Evolutionary conservation across 2,888 invertebrate species (phyloP), one percentile per base, ranked within the genome.

Genomic region (Yponomeuta sedellus): DNA sequence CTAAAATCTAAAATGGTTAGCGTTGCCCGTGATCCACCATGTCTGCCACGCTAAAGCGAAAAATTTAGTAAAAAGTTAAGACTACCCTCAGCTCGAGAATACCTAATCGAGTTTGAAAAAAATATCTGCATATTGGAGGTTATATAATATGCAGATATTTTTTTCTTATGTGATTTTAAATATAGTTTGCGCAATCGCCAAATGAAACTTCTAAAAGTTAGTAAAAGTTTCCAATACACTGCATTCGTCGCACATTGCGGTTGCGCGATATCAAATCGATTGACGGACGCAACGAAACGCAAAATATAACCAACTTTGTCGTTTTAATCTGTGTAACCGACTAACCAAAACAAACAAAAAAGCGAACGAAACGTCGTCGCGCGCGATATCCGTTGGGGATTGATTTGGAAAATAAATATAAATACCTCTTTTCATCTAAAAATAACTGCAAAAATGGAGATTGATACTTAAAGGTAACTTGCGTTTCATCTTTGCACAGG

Each of bases 1-100:
- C 10, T 70, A 71, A 34, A 71, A 71, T 44, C 11, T 44, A 44
- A 73, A 66, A 62, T 64, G 68, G 28, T 58, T 65, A 20, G 67
- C 67, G 68, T 68, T 73, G 73, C 74, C 70, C 73, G 72, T 73
- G 75, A 77, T 81, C 85, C 86, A 88, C 88, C 87, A 83, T 86
- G 71, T 79, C 81, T 76, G 79, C 73, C 86, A 87, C 85, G 82
- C 85, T 25, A 39, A 11, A 64, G 44, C 34, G 10, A 34, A 34
- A 34, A 34, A 5, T 25, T 57, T 59, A 11, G 25, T 59, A 59
- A 5, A 25, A 25, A 25, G 3, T 61, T 61, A 11, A 6, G 1
- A 69, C 71, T 84, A 85, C 83, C 83, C 78, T 70, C 83, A 70
- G 64, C 57, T 39, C 67, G 40, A 20, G 2, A 64, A 62, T 34